These are phyloP conservation scores for Epinephelus moara DNA, from an alignment of 2,113 vertebrate genomes.

Conservation along the genomic window DNA sequence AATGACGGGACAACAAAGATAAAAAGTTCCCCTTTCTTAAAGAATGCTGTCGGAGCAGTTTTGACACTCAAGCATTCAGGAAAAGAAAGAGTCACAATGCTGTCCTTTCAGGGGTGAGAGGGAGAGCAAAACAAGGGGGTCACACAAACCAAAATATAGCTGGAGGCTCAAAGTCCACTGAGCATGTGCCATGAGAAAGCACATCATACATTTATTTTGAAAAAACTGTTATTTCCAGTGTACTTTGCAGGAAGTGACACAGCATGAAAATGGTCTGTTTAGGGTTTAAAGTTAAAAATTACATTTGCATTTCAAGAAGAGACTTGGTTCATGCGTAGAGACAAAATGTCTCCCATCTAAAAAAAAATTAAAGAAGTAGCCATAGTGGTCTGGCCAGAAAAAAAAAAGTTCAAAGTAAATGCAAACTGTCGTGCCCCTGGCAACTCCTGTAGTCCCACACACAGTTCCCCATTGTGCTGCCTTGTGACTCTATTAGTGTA, in stretches of 20 bases:
- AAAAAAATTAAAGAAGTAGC: neutral
- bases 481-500: slow-evolving; percentile 75
- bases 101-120: slow-evolving; percentile 65
- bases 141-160: slow-evolving; percentile 68
- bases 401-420: slow-evolving; percentile 62
- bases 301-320: neutral
- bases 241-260: neutral
- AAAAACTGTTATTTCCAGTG: neutral
- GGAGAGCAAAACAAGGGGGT: slow-evolving; percentile 52
- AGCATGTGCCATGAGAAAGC: slow-evolving; percentile 45
- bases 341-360: neutral
- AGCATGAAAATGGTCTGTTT: neutral
- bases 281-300: neutral
- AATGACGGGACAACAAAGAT: slow-evolving; percentile 18
- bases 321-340: neutral
- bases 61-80: slow-evolving; percentile 52
- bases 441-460: slow-evolving; percentile 45
- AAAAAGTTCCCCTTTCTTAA: slow-evolving; percentile 57
- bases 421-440: slow-evolving; percentile 42
- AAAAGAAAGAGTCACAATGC: slow-evolving; percentile 72
- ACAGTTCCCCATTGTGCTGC: slow-evolving; percentile 67
- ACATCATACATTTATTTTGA: slow-evolving; percentile 24
- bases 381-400: neutral
- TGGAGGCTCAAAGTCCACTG: slow-evolving; percentile 39
- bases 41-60: slow-evolving; percentile 63